Evolutionary conservation across 2,888 invertebrate genomes (phyloP), one percentile per base, ranked within the genome.

Genomic region (Drosophila conformis): DNA sequence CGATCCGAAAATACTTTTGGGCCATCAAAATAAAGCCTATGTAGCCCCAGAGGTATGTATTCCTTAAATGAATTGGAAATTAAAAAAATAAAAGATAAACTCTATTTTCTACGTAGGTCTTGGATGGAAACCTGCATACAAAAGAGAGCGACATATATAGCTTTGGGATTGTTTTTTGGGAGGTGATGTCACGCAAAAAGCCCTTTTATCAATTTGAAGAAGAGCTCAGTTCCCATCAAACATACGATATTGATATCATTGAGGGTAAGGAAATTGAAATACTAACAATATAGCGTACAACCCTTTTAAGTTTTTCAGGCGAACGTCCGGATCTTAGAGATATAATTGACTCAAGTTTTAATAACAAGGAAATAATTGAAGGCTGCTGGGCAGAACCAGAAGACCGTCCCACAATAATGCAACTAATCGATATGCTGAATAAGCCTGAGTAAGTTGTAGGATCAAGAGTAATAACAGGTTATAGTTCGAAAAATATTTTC

Each of bases 141-240:
- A 5, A 35, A 8, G 27, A 35, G 27, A 35, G 49, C 53, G 42
- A 42, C 33, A 33, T 62, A 13, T 52, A 53, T 25, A 40, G 61
- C n/a, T 62, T 62, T 29, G 62, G 62, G 7, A 53, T 53, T n/a
- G 57, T 51, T 2, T 13, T 49, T 3, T 64, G 64, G 33, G 64
- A 64, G 38, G 29, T 63, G 7, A 29, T 49, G 21, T 35, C 56
- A 1, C 56, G 38, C 11, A 56, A 7, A 11, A 46, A 63, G 31
- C 46, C 48, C 35, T 63, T 48, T 40, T 42, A 62, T 38, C 40
- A 35, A 11, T 35, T 18, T 18, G 4, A 7, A 42, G n/a, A 31
- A 31, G 2, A 2, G n/a, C 5, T 13, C 7, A 4, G 6, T 46
- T 0, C 7, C 3, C n/a, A 2, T 2, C 4, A 18, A 10, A 1